phyloP scores from a whole-genome alignment of 2,113 vertebrate species.

The Dissostichus mawsoni region DNA sequence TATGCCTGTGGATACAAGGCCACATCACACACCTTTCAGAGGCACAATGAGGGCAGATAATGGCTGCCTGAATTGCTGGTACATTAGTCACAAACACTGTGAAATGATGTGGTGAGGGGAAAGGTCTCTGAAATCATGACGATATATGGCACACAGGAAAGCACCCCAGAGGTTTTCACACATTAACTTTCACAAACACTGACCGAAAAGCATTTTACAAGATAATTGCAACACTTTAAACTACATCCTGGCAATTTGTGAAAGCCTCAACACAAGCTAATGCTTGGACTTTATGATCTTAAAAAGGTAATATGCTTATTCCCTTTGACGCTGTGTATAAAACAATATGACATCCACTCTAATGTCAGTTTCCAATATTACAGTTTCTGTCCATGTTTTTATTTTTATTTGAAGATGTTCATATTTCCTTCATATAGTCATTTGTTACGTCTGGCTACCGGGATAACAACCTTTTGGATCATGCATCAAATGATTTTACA shows the following conservation, averaged over 20 bases:
- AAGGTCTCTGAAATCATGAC: conserved; percentile 17
- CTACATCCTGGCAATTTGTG: not conserved
- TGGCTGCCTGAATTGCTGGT: conserved; percentile 30
- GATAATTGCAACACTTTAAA: not conserved
- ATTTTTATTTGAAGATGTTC: not conserved
- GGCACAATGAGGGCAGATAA: conserved; percentile 31
- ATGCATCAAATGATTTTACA: not conserved
- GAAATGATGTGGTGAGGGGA: conserved; percentile 27
- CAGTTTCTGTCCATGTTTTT: not conserved
- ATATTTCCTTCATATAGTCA: not conserved
- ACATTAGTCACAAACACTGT: conserved; percentile 48
- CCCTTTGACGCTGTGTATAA: not conserved
- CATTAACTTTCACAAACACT: not conserved
- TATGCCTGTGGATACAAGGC: not conserved
- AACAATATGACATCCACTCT: too few relatives aligned
- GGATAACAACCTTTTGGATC: not conserved
- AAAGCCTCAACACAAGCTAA: not conserved
- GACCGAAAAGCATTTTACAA: not conserved
- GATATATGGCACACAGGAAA: conserved; percentile 13
- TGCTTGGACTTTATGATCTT: not conserved
- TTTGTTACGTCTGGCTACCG: not conserved
- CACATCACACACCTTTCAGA: conserved; percentile 49
- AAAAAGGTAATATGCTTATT: not conserved
- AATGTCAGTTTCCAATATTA: not conserved
- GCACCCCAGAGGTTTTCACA: not conserved